Conservation (phyloP, 2,888 invertebrate genomes). For the Isotomurus palustris region DNA sequence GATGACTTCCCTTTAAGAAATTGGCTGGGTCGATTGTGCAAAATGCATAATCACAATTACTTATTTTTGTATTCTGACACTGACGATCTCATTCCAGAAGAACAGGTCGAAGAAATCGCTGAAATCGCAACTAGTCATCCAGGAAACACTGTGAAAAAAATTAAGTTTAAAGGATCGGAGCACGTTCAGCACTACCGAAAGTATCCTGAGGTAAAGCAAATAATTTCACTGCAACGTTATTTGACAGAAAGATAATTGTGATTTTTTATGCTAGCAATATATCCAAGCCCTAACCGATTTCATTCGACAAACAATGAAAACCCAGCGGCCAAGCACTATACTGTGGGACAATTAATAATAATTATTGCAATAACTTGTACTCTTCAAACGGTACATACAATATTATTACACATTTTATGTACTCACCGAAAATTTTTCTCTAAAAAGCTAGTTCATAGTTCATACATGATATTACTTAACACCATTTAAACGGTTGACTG, state of each 20-base stretch:
- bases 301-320: constrained; percentile 26
- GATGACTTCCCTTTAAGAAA: constrained; percentile 34
- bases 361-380: not conserved
- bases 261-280: constrained; percentile 29
- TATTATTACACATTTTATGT: no score
- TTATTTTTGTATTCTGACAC: constrained; percentile 65
- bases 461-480: no score
- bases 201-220: constrained; percentile 56
- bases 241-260: no score
- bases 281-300: constrained; percentile 22
- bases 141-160: constrained; percentile 36
- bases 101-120: constrained; percentile 45
- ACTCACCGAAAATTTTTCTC: no score
- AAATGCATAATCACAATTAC: constrained; percentile 33
- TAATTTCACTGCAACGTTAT: not conserved
- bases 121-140: constrained; percentile 17
- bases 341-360: constrained; percentile 12
- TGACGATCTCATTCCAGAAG: constrained; percentile 62
- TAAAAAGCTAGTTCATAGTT: no score
- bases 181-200: constrained; percentile 67
- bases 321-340: constrained; percentile 9
- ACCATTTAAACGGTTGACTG: no score
- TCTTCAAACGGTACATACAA: no score
- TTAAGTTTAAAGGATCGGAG: constrained; percentile 62
- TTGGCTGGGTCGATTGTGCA: constrained; percentile 37